These are phyloP conservation scores for Isotomurus palustris DNA, from an alignment of 2,888 invertebrate genomes.

Conservation along the genomic window DNA sequence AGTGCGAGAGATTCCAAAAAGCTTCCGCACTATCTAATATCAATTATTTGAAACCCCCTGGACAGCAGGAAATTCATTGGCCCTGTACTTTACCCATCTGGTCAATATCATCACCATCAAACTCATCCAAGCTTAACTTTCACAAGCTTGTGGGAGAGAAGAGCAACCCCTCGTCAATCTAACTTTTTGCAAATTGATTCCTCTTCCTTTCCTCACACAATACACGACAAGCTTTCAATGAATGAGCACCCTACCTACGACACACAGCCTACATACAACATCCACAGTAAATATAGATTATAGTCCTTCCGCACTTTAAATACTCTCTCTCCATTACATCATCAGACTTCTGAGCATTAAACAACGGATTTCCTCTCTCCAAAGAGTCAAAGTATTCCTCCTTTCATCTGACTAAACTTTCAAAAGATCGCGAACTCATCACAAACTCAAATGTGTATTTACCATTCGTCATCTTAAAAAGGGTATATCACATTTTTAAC, in stretches of 20 bases:
- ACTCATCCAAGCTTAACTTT: not conserved
- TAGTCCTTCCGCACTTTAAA: not conserved
- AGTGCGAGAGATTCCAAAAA: constrained; percentile 27
- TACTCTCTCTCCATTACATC: not conserved
- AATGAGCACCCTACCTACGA: too few relatives aligned
- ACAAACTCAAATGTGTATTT: too few relatives aligned
- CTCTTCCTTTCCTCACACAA: not conserved
- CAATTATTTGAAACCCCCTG: constrained; percentile 45
- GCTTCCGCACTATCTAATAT: constrained; percentile 43
- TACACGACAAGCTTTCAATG: too few relatives aligned
- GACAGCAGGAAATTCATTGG: constrained; percentile 45
- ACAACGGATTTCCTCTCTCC: not conserved
- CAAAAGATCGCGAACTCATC: too few relatives aligned
- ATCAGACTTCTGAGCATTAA: too few relatives aligned
- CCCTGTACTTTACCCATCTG: constrained; percentile 27
- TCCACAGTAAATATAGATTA: too few relatives aligned
- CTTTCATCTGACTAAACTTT: too few relatives aligned
- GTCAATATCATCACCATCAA: constrained; percentile 4
- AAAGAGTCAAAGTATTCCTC: not conserved
- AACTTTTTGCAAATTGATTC: constrained; percentile 21
- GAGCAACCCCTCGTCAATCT: too few relatives aligned
- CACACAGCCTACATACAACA: too few relatives aligned
- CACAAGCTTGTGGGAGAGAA: too few relatives aligned
- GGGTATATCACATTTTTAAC: too few relatives aligned
- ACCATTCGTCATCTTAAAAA: too few relatives aligned